phyloP scores from a whole-genome alignment of 2,888 invertebrate species.

The Acleris laterana region DNA sequence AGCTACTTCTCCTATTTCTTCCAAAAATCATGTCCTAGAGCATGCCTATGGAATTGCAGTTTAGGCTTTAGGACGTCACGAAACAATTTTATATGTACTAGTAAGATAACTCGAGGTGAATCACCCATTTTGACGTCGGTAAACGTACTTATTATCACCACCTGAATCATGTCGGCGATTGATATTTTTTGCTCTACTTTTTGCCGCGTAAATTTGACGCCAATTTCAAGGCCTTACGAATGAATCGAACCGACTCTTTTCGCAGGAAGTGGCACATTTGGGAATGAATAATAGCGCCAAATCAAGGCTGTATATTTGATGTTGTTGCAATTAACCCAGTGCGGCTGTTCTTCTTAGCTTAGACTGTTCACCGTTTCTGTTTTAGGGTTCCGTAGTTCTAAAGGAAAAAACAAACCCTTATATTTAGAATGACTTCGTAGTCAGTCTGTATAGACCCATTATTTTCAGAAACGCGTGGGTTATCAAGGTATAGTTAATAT shows the following conservation, averaged over 20 bases:
- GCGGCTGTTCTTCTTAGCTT: not conserved
- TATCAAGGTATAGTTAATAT: no score
- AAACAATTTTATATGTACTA: no score
- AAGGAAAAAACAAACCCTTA: no score
- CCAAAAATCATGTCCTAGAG: no score
- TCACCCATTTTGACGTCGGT: no score
- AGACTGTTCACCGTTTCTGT: conserved; percentile 22
- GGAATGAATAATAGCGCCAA: not conserved
- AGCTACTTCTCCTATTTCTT: no score
- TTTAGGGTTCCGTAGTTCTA: no score
- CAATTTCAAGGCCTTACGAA: conserved; percentile 10
- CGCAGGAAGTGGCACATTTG: conserved; percentile 3
- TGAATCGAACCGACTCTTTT: conserved; percentile 8
- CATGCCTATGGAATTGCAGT: no score
- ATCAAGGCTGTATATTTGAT: not conserved
- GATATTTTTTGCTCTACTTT: conserved; percentile 19
- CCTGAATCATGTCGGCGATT: not conserved
- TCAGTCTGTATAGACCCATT: not conserved
- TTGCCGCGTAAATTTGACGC: conserved; percentile 9
- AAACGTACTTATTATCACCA: no score
- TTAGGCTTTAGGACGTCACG: no score
- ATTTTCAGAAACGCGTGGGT: not conserved
- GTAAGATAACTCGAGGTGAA: no score
- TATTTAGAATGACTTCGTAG: no score
- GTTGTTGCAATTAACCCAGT: conserved; percentile 3